Base-by-base conservation (phyloP, 1,140 invertebrate genomes). In the Heliothis subflexa region DNA sequence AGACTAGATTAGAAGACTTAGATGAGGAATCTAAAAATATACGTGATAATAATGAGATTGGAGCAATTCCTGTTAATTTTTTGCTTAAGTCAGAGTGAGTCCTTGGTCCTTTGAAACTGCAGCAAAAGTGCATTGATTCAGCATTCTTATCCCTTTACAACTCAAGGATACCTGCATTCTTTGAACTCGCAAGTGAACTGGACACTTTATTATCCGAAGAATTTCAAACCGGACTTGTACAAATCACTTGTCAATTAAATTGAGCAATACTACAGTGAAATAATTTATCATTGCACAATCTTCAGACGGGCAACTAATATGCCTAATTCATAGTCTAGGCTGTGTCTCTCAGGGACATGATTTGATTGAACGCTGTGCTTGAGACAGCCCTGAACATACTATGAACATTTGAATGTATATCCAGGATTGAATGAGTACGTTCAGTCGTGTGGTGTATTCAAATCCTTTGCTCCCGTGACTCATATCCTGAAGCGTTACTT, bases 361-460 rank as follows among this genome's bases (percentile, higher is more conserved):
- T 40, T 40, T 9, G 5, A 40, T 40, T 5, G 0, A 40, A 40
- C 5, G 5, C 5, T 9, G 5, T 7, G 33, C 5, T 40, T 40
- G 33, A 40, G 33, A 7, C 33, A 40, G 5, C 33, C 33, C 33
- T 40, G 5, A 40, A 40, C 33, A 55, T 18, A 10, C 14, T 55
- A 66, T 66, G 47, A 66, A 66, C 47, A 66, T 66, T 66, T 66
- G 40, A 47, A 21, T 47, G 18, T 66, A 66, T 47, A 47, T 40
- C 33, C 62, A 70, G 28, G 66, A 70, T 28, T 52, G 66, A 50
- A 18, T 49, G 13, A 66, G 40, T 49, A 1, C 59, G 16, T 18
- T 66, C n/a, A 40, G 62, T 66, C n/a, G 10, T 66, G 62, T 28
- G 47, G 5, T 18, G 18, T 70, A 28, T 28, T 47, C 21, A 52